Evolutionary conservation across 1,140 invertebrate species (phyloP).

Genomic region (Pseudomyrmex flavicornis): DNA sequence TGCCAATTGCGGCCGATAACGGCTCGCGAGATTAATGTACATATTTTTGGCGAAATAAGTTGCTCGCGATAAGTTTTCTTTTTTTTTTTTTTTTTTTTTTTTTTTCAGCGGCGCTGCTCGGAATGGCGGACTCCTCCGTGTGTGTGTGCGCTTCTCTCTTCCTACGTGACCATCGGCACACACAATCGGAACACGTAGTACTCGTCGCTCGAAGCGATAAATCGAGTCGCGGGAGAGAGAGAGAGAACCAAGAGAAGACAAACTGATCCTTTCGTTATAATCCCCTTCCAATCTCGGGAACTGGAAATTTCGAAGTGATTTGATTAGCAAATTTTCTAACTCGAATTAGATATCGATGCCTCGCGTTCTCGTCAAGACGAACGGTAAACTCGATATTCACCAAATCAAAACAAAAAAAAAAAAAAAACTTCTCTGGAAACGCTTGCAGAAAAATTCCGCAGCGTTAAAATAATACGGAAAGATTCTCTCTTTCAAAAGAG

Average conservation of each 20-base stretch:
- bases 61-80: constrained; percentile 29
- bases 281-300: not conserved
- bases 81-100: constrained; percentile 27
- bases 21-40: not conserved
- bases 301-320: constrained; percentile 6
- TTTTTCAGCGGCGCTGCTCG: not conserved
- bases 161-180: constrained; percentile 11
- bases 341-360: not conserved
- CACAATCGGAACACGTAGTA: not conserved
- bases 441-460: too few species aligned
- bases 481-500: too few species aligned
- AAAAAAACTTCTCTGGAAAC: not conserved
- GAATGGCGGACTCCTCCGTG: not conserved
- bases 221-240: not conserved
- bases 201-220: not conserved
- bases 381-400: not conserved
- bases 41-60: constrained; percentile 6
- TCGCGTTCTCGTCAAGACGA: not conserved
- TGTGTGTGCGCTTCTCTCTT: not conserved
- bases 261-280: not conserved
- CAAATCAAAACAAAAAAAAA: too few species aligned
- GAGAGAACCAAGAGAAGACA: not conserved
- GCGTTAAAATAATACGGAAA: too few species aligned
- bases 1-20: constrained; percentile 47
- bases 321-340: not conserved